phyloP scores from a whole-genome alignment of 2,113 vertebrate species.

The Ahaetulla prasina region DNA sequence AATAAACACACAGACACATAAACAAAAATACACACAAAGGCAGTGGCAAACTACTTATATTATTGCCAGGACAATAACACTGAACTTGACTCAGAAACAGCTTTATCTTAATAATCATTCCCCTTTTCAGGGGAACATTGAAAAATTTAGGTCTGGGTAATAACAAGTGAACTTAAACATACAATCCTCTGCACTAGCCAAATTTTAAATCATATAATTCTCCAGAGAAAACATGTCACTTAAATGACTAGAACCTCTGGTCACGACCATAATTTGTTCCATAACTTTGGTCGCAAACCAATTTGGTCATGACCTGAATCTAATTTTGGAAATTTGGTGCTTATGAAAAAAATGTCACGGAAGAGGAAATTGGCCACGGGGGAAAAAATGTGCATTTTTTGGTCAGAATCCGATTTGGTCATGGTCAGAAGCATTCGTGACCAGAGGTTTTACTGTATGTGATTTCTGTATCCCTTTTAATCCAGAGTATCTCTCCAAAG shows the following conservation, averaged over 20 bases:
- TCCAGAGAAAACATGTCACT: neutral
- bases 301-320: too few species aligned
- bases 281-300: too few species aligned
- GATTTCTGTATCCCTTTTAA: neutral
- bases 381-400: too few species aligned
- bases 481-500: neutral
- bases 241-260: neutral
- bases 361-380: too few species aligned
- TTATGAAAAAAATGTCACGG: too few species aligned
- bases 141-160: neutral
- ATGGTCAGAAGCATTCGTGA: too few species aligned
- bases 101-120: neutral
- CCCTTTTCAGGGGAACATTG: neutral
- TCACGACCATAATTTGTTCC: too few species aligned
- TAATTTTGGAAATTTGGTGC: too few species aligned
- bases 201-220: neutral
- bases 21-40: neutral
- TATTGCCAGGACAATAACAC: neutral
- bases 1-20: neutral
- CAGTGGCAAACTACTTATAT: neutral
- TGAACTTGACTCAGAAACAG: neutral
- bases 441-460: too few species aligned
- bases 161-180: neutral
- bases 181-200: neutral
- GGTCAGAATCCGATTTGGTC: too few species aligned